Conservation (phyloP, 2,888 invertebrate genomes). For the Drosophila vallismaia region DNA sequence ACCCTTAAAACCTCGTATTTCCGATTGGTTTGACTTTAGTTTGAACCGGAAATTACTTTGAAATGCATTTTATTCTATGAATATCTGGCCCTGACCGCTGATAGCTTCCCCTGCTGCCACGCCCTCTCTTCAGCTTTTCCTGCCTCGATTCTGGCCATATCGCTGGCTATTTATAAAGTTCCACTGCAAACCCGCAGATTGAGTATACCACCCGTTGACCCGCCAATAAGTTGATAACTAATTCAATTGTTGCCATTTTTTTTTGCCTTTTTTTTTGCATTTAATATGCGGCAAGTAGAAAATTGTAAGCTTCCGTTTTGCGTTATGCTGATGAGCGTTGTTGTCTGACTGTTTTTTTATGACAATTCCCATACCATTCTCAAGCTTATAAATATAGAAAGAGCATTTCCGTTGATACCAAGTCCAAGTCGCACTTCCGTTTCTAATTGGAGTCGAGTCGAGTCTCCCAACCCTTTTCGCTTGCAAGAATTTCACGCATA, state of each 20-base stretch:
- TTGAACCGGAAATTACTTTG: constrained; percentile 66
- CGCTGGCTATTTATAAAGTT: constrained; percentile 32
- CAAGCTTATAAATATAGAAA: constrained; percentile 60
- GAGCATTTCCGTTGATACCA: constrained; percentile 67
- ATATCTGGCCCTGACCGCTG: not conserved
- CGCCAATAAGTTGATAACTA: constrained; percentile 34
- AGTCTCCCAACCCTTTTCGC: constrained; percentile 16
- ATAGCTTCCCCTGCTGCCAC: not conserved
- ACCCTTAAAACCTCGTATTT: not conserved
- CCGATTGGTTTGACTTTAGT: constrained; percentile 1
- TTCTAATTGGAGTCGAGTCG: constrained; percentile 59
- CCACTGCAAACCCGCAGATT: constrained; percentile 22
- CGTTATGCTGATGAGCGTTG: constrained; percentile 50
- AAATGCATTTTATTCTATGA: constrained; percentile 59
- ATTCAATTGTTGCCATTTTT: constrained; percentile 28
- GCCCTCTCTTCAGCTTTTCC: not conserved
- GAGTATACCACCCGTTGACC: constrained; percentile 62
- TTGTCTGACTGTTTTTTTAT: constrained; percentile 42
- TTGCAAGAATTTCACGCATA: constrained; percentile 73
- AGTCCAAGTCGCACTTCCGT: constrained; percentile 65
- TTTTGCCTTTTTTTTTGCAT: constrained; percentile 44
- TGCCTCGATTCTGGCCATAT: constrained; percentile 13
- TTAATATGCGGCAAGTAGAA: constrained; percentile 76
- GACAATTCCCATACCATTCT: constrained; percentile 60
- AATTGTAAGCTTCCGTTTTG: constrained; percentile 77